Evolutionary conservation across 2,797 vertebrate species (phyloP), one percentile per base, ranked within the genome.

Genomic region (Orientallactaga sibirica): DNA sequence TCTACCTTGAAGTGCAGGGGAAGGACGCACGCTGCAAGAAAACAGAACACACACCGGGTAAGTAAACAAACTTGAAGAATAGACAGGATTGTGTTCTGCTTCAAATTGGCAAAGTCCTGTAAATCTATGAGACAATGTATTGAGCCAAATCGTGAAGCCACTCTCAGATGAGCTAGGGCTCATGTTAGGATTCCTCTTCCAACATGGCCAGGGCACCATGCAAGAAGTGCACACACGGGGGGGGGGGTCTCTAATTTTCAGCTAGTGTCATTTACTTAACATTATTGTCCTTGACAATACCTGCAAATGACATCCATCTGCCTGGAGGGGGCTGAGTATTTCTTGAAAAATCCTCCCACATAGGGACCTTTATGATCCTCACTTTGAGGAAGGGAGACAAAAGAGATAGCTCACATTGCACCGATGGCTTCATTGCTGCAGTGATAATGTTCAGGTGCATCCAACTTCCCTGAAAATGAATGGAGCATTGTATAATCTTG

Each of bases 1-100:
- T 95, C 95, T 97, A 92, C 95, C 97, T 95, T 97, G 97, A 97
- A 97, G 96, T 2, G 62, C 48, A 10, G 67, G 79, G 67, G 74
- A 95, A 93, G 79, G 96, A 76, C 37, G 0, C 19, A 75, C 1
- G n/a, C 95, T 93, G 25, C 12, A 96, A 96, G 98, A 93, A 97
- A 92, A 92, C 64, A 94, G 61, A 94, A 64, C 92, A 88, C 29
- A 10, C 78, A 95, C 74, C 84, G 94, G 88, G 68, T 90, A 94
- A 97, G 91, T 90, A 98, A 96, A 96, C 20, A 43, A 58, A 18
- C 83, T 88, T 84, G 29, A 94, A 95, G 91, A 93, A 93, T 91
- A 48, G 82, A 61, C 0, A 0, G 55, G 62, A 43, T 37, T 86
- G 74, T 67, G 7, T 89, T 90, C 33, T 0, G 22, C 76, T 79